phyloP scores from a whole-genome alignment of 2,113 vertebrate species.

The Candoia aspera region DNA sequence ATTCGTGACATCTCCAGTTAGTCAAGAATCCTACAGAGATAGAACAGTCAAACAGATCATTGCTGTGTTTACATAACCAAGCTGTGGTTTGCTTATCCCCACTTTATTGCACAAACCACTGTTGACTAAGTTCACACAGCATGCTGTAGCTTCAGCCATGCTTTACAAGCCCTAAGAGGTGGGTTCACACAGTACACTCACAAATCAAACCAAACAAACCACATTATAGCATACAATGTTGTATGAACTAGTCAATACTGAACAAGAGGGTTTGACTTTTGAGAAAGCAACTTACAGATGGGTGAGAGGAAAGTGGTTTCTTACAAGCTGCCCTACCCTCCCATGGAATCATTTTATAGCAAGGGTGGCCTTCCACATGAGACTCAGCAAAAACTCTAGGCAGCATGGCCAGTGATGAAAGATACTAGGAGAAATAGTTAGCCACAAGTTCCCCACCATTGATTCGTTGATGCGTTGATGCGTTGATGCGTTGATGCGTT shows the following conservation, averaged over 20 bases:
- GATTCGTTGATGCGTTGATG: too few relatives aligned
- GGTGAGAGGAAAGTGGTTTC: not conserved
- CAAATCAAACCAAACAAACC: not conserved
- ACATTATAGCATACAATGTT: not conserved
- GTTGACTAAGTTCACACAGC: not conserved
- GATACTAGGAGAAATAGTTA: not conserved
- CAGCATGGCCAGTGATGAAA: not conserved
- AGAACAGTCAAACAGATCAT: not conserved
- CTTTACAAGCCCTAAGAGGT: not conserved
- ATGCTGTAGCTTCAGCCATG: not conserved
- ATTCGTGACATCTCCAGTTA: not conserved
- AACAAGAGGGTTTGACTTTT: not conserved
- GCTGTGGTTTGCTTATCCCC: not conserved
- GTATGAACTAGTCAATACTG: not conserved
- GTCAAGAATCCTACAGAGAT: not conserved
- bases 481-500: too few relatives aligned
- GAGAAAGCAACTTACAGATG: not conserved
- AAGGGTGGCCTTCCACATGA: not conserved
- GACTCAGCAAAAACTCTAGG: not conserved
- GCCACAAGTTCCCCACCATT: not conserved
- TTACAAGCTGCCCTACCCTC: not conserved
- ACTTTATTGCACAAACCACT: not conserved
- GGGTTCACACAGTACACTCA: not conserved
- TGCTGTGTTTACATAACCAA: not conserved
- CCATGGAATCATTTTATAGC: not conserved